These are phyloP conservation scores for Poecilus cupreus DNA, from an alignment of 2,888 invertebrate genomes.

Conservation along the genomic window DNA sequence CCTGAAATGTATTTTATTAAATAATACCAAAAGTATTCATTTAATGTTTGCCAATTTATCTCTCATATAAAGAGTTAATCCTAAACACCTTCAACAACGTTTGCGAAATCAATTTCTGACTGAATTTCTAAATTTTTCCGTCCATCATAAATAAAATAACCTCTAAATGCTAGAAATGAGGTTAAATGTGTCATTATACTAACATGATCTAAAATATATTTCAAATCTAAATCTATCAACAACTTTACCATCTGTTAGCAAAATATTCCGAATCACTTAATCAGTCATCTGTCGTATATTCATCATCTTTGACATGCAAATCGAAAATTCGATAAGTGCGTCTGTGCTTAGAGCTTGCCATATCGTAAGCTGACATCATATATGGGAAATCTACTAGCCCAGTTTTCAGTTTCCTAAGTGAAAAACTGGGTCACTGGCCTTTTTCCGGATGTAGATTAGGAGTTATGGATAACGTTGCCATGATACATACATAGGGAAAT, in stretches of 20 bases:
- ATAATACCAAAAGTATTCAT: no score
- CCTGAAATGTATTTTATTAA: no score
- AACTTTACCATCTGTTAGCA: background rate
- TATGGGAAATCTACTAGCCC: background rate
- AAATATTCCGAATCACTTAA: background rate
- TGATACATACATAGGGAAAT: background rate
- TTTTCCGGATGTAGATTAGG: background rate
- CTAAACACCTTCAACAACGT: no score
- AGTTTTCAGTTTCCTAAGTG: background rate
- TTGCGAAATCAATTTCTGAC: no score
- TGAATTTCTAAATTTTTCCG: no score
- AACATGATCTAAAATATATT: background rate
- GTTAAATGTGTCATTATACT: no score
- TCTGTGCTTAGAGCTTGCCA: background rate
- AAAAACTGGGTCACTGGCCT: background rate
- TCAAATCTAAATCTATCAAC: background rate
- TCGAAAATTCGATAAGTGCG: background rate
- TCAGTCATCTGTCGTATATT: background rate
- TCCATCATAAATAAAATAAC: no score
- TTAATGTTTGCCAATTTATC: no score
- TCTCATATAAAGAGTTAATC: no score
- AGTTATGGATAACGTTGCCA: background rate
- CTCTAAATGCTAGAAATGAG: no score
- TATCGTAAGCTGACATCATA: background rate
- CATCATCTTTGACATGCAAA: background rate